Conservation (phyloP, 2,888 invertebrate genomes). For the Brachycybe producta region DNA sequence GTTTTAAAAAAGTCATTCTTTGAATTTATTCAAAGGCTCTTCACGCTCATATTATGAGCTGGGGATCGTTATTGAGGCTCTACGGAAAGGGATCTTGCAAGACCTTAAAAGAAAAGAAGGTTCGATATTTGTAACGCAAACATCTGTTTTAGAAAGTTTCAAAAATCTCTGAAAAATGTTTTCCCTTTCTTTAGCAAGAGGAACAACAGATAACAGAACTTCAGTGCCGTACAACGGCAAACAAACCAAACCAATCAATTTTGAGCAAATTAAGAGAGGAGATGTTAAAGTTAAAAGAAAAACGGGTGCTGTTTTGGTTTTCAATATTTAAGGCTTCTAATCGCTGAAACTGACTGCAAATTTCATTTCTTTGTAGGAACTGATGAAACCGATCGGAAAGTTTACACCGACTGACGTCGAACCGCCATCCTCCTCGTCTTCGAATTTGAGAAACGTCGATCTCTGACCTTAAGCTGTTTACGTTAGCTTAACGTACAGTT, state of each 20-base stretch:
- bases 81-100: constrained; percentile 86
- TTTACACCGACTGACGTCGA: constrained; percentile 49
- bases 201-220: constrained; percentile 83
- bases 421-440: constrained; percentile 56
- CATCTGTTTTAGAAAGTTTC: not conserved
- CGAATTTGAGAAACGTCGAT: constrained; percentile 65
- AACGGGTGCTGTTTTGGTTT: too few species aligned
- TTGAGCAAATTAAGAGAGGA: constrained; percentile 68
- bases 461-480: constrained; percentile 36
- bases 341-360: not conserved
- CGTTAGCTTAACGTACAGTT: not conserved
- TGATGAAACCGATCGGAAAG: constrained; percentile 49
- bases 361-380: constrained; percentile 32
- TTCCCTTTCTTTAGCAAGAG: constrained; percentile 41
- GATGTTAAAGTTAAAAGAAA: constrained; percentile 59
- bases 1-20: too few species aligned
- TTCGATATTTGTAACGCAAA: constrained; percentile 17
- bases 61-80: constrained; percentile 84
- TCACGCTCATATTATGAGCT: constrained; percentile 86
- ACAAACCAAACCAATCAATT: constrained; percentile 75
- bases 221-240: constrained; percentile 74
- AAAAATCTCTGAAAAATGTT: not conserved
- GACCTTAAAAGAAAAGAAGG: constrained; percentile 78
- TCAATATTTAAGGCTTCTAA: too few species aligned
- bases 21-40: constrained; percentile 57